These are phyloP conservation scores for Chaetodon auriga DNA, from an alignment of 2,113 vertebrate species.

Conservation along the genomic window DNA sequence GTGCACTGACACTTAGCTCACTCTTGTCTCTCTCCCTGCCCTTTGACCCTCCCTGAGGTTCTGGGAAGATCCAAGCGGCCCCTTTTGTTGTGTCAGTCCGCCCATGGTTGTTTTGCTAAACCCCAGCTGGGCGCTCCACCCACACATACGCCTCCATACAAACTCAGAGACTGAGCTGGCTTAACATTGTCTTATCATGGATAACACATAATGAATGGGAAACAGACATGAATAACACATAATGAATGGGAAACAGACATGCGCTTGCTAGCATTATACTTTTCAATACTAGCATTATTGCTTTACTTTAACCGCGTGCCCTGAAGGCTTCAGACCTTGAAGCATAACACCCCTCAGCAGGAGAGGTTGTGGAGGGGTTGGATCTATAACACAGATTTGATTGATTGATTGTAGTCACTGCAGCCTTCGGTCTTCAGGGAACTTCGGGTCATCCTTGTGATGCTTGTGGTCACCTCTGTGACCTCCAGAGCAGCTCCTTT, in stretches of 20 bases:
- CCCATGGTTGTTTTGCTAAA: constrained; percentile 51
- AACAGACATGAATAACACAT: not conserved
- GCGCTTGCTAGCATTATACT: not conserved
- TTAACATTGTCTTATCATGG: not conserved
- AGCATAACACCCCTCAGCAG: not conserved
- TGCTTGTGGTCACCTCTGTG: constrained; percentile 7
- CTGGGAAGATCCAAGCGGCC: constrained; percentile 22
- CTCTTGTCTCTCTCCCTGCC: not conserved
- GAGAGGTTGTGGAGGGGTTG: too few relatives aligned
- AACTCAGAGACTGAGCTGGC: not conserved
- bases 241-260: not conserved
- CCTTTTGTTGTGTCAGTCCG: constrained; percentile 27
- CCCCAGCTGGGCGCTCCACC: constrained; percentile 38
- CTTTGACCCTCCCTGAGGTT: constrained; percentile 22
- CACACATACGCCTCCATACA: not conserved
- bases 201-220: not conserved
- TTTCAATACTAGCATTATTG: not conserved
- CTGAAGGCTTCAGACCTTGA: not conserved
- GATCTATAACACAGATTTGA: too few relatives aligned
- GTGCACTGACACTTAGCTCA: not conserved
- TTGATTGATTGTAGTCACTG: not conserved
- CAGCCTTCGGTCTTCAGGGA: not conserved
- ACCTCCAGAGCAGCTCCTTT: not conserved
- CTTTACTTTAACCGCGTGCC: not conserved
- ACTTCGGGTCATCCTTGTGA: constrained; percentile 32